Evolutionary conservation across 2,113 vertebrate genomes (phyloP).

Genomic region (Trematocara unimaculatum): DNA sequence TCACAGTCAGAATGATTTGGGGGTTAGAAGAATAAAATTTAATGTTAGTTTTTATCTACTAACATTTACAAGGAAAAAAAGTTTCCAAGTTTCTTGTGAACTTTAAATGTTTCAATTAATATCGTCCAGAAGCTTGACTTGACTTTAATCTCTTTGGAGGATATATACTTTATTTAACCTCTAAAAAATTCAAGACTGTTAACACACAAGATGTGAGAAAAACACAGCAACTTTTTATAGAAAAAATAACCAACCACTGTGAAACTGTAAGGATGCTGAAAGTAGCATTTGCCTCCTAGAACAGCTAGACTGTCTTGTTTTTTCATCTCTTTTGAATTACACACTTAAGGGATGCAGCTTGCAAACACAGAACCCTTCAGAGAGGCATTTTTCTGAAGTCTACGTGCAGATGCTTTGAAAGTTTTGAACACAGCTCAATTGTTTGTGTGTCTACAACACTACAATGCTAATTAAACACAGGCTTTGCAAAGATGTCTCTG

Average conservation of each 20-base stretch:
- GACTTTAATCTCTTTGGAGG: neutral
- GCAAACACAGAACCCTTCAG: neutral
- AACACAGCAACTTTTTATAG: neutral
- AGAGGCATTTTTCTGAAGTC: neutral
- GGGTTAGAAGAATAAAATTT: neutral
- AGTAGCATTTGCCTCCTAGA: neutral
- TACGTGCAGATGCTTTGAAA: neutral
- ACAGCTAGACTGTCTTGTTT: neutral
- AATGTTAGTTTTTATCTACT: neutral
- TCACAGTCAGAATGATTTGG: constrained; percentile 18
- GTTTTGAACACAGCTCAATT: neutral
- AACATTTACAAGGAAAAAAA: neutral
- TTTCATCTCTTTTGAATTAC: neutral
- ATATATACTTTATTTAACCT: neutral
- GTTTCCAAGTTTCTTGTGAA: neutral
- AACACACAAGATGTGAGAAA: neutral
- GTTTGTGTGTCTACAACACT: neutral
- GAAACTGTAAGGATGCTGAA: neutral
- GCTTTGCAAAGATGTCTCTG: neutral
- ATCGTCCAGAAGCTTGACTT: neutral
- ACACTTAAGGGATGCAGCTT: neutral
- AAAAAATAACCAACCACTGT: neutral
- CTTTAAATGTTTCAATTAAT: neutral
- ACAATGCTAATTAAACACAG: neutral
- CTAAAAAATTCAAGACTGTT: neutral